A percentile compares a stretch with the other conserved stretches of the same genome.
phyloP scores from a whole-genome alignment of 2,888 invertebrate species.

The Erebia aethiops region DNA sequence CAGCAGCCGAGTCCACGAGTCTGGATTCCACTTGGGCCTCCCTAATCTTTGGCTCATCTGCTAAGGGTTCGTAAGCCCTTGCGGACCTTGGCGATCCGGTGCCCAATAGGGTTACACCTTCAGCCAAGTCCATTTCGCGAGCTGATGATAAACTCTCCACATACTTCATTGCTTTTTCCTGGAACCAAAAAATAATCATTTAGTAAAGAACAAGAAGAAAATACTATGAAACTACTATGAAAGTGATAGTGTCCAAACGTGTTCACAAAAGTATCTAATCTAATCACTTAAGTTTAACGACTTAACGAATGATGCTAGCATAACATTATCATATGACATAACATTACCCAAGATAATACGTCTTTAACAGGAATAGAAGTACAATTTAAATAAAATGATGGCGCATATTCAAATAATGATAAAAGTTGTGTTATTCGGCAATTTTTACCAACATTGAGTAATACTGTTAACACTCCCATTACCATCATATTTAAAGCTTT shows the following conservation, averaged over 20 bases:
- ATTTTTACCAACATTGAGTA: background rate
- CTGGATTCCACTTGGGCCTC: conserved; percentile 89
- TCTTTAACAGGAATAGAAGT: background rate
- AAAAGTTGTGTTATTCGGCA: background rate
- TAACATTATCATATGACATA: background rate
- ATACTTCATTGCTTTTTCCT: conserved; percentile 89
- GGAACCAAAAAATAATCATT: conserved; percentile 69
- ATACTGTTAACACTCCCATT: background rate
- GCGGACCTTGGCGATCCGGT: conserved; percentile 83
- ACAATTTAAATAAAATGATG: background rate
- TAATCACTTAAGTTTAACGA: background rate
- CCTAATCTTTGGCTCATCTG: conserved; percentile 88
- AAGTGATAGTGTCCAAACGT: background rate
- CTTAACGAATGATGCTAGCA: background rate
- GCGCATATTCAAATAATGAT: background rate
- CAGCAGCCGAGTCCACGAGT: conserved; percentile 88
- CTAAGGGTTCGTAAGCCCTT: conserved; percentile 84
- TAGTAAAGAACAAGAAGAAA: conserved; percentile 42
- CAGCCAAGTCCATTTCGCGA: conserved; percentile 83
- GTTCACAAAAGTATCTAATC: background rate
- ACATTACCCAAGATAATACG: background rate
- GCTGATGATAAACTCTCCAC: conserved; percentile 82
- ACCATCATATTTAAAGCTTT: background rate
- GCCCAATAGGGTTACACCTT: conserved; percentile 82
- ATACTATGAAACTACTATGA: background rate